Conservation (phyloP, 2,888 invertebrate genomes). For the Opisthograptis luteolata region DNA sequence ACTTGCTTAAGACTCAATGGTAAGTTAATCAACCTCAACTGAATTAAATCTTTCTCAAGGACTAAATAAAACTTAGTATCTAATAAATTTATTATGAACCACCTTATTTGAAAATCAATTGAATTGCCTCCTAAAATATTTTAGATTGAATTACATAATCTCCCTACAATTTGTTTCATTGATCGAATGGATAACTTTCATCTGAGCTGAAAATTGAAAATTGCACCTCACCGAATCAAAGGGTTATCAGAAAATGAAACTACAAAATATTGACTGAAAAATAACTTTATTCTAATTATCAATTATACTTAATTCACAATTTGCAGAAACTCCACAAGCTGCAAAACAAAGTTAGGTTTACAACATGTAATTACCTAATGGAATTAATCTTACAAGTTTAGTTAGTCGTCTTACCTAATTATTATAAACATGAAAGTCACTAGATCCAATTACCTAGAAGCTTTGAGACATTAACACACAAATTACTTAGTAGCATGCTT, state of each 20-base stretch:
- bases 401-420: constrained; percentile 60
- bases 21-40: too few relatives aligned
- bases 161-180: too few relatives aligned
- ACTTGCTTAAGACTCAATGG: too few relatives aligned
- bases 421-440: constrained; percentile 69
- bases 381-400: constrained; percentile 69
- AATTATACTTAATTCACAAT: constrained; percentile 77
- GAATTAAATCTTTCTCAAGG: too few relatives aligned
- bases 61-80: too few relatives aligned
- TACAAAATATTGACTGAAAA: constrained; percentile 69
- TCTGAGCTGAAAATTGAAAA: too few relatives aligned
- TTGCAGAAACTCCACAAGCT: constrained; percentile 74
- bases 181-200: too few relatives aligned
- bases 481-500: background rate
- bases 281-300: constrained; percentile 82
- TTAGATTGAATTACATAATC: too few relatives aligned
- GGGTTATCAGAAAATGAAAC: constrained; percentile 58
- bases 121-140: too few relatives aligned
- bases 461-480: constrained; percentile 38
- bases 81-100: too few relatives aligned
- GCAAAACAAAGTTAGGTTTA: constrained; percentile 63
- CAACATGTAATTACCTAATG: constrained; percentile 66
- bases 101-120: too few relatives aligned
- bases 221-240: too few relatives aligned
- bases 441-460: constrained; percentile 64